These are phyloP conservation scores for Rutpela maculata DNA, from an alignment of 2,888 invertebrate species.

Conservation along the genomic window DNA sequence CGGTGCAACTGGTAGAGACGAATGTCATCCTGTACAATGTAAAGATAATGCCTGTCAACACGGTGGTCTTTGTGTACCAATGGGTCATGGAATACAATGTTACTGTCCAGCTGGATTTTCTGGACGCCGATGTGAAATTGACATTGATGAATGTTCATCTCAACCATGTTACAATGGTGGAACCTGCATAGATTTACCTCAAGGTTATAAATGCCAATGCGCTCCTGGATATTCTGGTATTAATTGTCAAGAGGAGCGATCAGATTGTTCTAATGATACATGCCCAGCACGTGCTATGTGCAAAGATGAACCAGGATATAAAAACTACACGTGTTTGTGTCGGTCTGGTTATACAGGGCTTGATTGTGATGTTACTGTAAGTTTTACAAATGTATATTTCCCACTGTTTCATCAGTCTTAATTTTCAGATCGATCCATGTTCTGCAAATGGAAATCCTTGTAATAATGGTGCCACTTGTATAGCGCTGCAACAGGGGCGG, in stretches of 20 bases:
- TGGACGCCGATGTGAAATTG: constrained; percentile 93
- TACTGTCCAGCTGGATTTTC: constrained; percentile 85
- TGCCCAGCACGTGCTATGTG: constrained; percentile 98
- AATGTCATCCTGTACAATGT: constrained; percentile 92
- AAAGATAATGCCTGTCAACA: constrained; percentile 92
- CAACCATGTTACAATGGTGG: constrained; percentile 96
- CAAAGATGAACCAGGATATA: constrained; percentile 93
- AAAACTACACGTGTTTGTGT: constrained; percentile 94
- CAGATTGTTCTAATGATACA: constrained; percentile 91
- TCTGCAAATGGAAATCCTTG: constrained; percentile 93
- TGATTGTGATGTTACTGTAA: constrained; percentile 91
- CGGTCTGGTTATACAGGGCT: constrained; percentile 95
- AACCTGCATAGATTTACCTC: constrained; percentile 92
- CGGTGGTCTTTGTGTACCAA: constrained; percentile 92
- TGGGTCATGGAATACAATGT: constrained; percentile 91
- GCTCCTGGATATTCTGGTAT: constrained; percentile 91
- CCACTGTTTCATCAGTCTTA: not conserved
- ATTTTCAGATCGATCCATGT: constrained; percentile 89
- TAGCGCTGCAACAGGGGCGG: constrained; percentile 92
- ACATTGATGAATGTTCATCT: constrained; percentile 95
- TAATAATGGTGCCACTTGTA: constrained; percentile 91
- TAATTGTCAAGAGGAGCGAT: constrained; percentile 95
- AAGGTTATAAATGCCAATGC: constrained; percentile 94
- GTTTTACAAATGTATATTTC: constrained; percentile 56
- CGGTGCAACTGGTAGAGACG: constrained; percentile 88